A percentile compares a stretch with the other conserved stretches of the same genome.
These are phyloP conservation scores for Takifugu flavidus DNA, from an alignment of 2,113 vertebrate genomes.

Conservation along the genomic window DNA sequence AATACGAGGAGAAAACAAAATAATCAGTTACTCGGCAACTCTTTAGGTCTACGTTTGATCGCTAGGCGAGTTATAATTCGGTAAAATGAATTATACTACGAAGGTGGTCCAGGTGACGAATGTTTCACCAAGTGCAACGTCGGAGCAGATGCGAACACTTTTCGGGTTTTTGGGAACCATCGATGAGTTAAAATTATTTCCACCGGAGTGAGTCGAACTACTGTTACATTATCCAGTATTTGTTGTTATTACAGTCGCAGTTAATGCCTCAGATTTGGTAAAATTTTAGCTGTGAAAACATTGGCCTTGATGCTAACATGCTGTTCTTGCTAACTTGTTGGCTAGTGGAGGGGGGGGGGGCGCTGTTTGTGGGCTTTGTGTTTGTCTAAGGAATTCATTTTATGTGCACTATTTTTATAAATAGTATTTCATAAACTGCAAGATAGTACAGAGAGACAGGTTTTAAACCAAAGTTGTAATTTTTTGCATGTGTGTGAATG, in stretches of 20 bases:
- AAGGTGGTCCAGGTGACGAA: slow-evolving; percentile 96
- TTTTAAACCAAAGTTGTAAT: too few relatives aligned
- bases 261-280: neutral
- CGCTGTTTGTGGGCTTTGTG: too few relatives aligned
- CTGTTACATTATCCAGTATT: neutral
- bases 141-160: slow-evolving; percentile 93
- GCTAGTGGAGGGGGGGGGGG: too few relatives aligned
- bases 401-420: too few relatives aligned
- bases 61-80: neutral
- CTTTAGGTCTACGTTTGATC: neutral
- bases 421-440: too few relatives aligned
- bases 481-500: neutral
- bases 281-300: neutral
- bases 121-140: slow-evolving; percentile 90
- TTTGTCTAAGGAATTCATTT: too few relatives aligned
- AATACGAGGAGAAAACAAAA: neutral
- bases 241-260: too few relatives aligned
- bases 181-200: slow-evolving; percentile 88
- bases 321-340: neutral
- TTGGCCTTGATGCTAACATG: neutral
- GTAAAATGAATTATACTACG: slow-evolving; percentile 81
- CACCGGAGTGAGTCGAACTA: slow-evolving; percentile 83
- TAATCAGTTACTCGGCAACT: neutral
- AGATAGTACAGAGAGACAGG: too few relatives aligned
- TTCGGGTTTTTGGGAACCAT: slow-evolving; percentile 94